Percentiles rank a stretch among this genome's conserved stretches.
Conservation (phyloP, 1,140 invertebrate genomes). For the Tetranychus urticae region DNA sequence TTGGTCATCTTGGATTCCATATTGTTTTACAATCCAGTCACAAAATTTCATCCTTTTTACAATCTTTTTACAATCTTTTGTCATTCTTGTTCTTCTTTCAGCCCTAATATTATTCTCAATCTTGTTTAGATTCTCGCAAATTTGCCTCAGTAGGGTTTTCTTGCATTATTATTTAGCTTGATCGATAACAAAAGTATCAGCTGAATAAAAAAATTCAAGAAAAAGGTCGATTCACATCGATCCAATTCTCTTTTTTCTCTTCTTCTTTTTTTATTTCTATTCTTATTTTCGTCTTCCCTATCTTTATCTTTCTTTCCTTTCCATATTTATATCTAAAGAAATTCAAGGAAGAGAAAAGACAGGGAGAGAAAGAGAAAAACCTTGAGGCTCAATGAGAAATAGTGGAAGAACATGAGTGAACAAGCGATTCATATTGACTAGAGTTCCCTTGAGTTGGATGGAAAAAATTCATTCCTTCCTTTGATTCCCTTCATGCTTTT, state of each 20-base stretch:
- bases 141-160: too few relatives aligned
- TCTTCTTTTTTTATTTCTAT: neutral
- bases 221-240: too few relatives aligned
- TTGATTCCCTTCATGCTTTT: neutral
- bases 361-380: neutral
- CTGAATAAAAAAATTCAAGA: too few relatives aligned
- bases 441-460: neutral
- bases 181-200: too few relatives aligned
- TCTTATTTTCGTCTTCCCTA: neutral
- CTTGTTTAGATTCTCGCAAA: too few relatives aligned
- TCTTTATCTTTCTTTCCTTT: neutral
- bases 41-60: too few relatives aligned
- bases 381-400: neutral
- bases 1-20: too few relatives aligned
- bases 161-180: too few relatives aligned
- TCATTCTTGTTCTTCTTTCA: too few relatives aligned
- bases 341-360: neutral
- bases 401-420: neutral
- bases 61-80: too few relatives aligned
- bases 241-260: neutral
- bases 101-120: too few relatives aligned
- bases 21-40: too few relatives aligned
- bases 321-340: neutral
- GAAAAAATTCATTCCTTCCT: neutral
- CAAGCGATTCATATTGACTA: neutral